Percentiles rank a stretch among this genome's conserved stretches.
These are phyloP conservation scores for Diogma glabrata DNA, from an alignment of 2,888 invertebrate genomes.

Conservation along the genomic window DNA sequence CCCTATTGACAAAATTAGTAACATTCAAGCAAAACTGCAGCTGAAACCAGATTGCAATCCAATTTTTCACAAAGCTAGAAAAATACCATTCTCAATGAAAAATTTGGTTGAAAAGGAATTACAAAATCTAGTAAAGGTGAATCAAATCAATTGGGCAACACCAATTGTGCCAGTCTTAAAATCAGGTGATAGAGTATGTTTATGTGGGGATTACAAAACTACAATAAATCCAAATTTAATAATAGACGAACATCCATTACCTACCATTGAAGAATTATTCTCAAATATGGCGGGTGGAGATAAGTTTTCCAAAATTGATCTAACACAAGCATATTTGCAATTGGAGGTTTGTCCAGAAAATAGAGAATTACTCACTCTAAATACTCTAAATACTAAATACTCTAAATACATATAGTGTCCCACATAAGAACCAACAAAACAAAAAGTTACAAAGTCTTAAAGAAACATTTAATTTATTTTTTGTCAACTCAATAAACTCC, in stretches of 20 bases:
- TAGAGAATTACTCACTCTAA: slow-evolving; percentile 25
- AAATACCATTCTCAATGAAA: slow-evolving; percentile 16
- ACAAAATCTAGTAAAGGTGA: too few relatives aligned
- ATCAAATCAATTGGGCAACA: too few relatives aligned
- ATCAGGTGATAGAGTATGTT: slow-evolving; percentile 20
- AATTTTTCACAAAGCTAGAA: slow-evolving; percentile 16
- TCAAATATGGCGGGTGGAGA: slow-evolving; percentile 20
- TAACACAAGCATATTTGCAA: slow-evolving; percentile 28
- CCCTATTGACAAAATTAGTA: slow-evolving; percentile 3
- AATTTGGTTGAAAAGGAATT: slow-evolving; percentile 14
- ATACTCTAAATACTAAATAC: too few relatives aligned
- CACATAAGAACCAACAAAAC: too few relatives aligned
- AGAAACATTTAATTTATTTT: too few relatives aligned
- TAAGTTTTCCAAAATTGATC: slow-evolving; percentile 24
- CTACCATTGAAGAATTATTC: slow-evolving; percentile 22
- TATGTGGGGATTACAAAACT: slow-evolving; percentile 21
- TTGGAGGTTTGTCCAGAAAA: slow-evolving; percentile 25
- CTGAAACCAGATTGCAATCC: slow-evolving; percentile 15
- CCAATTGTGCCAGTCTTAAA: slow-evolving; percentile 27
- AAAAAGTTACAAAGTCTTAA: too few relatives aligned
- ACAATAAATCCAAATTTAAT: slow-evolving; percentile 22
- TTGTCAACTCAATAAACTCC: too few relatives aligned
- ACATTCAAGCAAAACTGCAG: slow-evolving; percentile 11
- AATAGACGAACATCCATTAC: slow-evolving; percentile 23
- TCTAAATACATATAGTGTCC: too few relatives aligned